A percentile compares a stretch with the other conserved stretches of the same genome.
Conservation (phyloP, 2,797 vertebrate species). For the Alectoris magna region DNA sequence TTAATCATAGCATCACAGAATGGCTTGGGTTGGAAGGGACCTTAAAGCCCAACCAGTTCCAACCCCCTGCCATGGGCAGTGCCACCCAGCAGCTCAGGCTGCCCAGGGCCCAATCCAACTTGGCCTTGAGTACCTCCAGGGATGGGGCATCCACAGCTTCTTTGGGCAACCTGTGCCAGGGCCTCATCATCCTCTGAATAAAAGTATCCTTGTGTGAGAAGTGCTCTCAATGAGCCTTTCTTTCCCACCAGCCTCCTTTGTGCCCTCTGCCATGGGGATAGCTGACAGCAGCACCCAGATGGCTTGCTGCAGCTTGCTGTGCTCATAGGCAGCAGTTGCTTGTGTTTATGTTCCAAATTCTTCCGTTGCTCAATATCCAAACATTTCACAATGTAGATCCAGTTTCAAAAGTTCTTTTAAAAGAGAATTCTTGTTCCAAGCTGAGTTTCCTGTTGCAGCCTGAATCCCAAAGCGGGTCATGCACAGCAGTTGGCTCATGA, state of each 20-base stretch:
- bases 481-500: constrained; percentile 29
- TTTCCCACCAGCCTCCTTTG: neutral
- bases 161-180: too few species aligned
- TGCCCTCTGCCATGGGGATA: neutral
- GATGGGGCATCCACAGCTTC: too few species aligned
- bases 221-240: neutral
- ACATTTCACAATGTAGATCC: constrained; percentile 60
- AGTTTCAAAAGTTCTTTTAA: constrained; percentile 61
- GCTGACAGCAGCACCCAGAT: neutral
- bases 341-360: constrained; percentile 59
- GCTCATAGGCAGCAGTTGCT: neutral
- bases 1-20: too few species aligned
- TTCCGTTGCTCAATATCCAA: constrained; percentile 62
- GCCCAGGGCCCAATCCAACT: too few species aligned
- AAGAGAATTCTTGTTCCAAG: constrained; percentile 55
- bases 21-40: too few species aligned
- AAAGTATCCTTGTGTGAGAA: neutral
- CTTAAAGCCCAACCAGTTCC: too few species aligned
- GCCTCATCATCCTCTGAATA: too few species aligned
- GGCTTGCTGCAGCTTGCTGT: constrained; percentile 44
- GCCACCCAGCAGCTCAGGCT: too few species aligned
- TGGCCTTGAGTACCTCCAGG: too few species aligned
- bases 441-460: constrained; percentile 57
- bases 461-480: constrained; percentile 26
- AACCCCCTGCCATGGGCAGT: too few species aligned